Base-by-base conservation (phyloP, 2,113 vertebrate genomes). In the Cochlearius cochlearius region DNA sequence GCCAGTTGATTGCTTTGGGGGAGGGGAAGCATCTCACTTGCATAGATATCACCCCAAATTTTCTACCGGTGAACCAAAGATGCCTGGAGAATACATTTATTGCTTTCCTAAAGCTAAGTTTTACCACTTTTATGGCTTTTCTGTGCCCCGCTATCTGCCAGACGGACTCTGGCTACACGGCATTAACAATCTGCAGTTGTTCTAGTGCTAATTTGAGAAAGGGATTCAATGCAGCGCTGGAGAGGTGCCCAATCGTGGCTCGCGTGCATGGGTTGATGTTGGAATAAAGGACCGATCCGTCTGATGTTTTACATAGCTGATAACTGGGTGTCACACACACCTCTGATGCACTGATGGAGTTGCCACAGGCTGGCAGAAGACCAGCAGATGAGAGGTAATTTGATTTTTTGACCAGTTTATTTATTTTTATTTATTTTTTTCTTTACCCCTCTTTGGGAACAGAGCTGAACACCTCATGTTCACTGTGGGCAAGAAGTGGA, bases 401-500 rank as follows among this genome's bases (percentile, higher is more conserved):
- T 45, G 23, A 6, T 55, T 64, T 87, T n/a, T 39, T 60, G 43
- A 2, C 32, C 23, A 30, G 5, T 63, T 73, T 20, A 55, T 29
- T 50, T 4, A 10, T 12, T 6, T 30, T 26, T 11, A 25, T 11
- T 26, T 19, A 9, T 38, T 8, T 26, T 45, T 62, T n/a, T 23
- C 14, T 81, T 41, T 8, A 9, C 17, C 60, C 10, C 10, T 39
- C 20, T 56, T 17, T 74, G 63, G 12, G 27, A 71, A 13, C 36
- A 69, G 82, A 47, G 26, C 56, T n/a, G 26, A 23, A 32, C 74
- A 32, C 45, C 73, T 22, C 0, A 1, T 29, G 36, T 39, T 45
- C 43, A 8, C 9, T 5, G 6, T 4, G 59, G 58, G 12, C 53
- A 12, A 49, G 53, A 41, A 13, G 32, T 0, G 2, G 8, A 0